A percentile compares a stretch with the other conserved stretches of the same genome.
These are phyloP conservation scores for Disparrhopalites patrizii DNA, from an alignment of 2,888 invertebrate species.

Conservation along the genomic window DNA sequence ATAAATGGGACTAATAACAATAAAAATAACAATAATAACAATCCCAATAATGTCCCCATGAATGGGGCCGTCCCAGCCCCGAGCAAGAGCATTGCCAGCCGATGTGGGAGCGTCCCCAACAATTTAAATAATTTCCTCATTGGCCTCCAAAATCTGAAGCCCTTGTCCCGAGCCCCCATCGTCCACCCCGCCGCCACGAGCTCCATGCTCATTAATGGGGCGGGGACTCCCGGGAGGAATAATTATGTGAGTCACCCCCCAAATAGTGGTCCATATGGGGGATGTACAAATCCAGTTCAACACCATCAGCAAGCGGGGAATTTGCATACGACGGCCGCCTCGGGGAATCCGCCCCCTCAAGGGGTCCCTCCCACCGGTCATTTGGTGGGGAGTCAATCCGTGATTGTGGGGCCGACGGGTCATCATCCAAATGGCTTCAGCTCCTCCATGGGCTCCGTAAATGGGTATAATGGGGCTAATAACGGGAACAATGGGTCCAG, in stretches of 20 bases:
- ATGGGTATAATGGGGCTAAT: conserved; percentile 8
- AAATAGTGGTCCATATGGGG: neutral
- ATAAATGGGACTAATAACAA: neutral
- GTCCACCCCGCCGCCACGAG: conserved; percentile 43
- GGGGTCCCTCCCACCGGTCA: conserved; percentile 10
- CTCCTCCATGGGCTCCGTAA: conserved; percentile 13
- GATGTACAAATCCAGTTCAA: conserved; percentile 12
- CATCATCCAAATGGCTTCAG: conserved; percentile 8
- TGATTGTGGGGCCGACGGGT: too few relatives aligned
- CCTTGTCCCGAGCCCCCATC: conserved; percentile 47
- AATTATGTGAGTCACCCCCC: neutral
- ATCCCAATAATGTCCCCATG: neutral
- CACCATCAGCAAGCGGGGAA: conserved; percentile 5
- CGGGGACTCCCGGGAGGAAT: neutral
- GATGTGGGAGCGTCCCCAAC: conserved; percentile 46
- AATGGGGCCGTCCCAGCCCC: neutral
- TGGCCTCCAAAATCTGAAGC: conserved; percentile 47
- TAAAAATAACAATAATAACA: neutral
- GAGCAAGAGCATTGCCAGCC: neutral
- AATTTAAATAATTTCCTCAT: conserved; percentile 47
- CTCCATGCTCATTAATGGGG: conserved; percentile 27
- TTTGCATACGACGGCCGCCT: conserved; percentile 16
- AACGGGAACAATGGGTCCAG: conserved; percentile 27
- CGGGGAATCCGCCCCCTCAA: neutral
- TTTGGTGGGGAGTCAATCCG: conserved; percentile 10